Conservation (phyloP, 2,888 invertebrate species). For the Rhagonycha fulva region DNA sequence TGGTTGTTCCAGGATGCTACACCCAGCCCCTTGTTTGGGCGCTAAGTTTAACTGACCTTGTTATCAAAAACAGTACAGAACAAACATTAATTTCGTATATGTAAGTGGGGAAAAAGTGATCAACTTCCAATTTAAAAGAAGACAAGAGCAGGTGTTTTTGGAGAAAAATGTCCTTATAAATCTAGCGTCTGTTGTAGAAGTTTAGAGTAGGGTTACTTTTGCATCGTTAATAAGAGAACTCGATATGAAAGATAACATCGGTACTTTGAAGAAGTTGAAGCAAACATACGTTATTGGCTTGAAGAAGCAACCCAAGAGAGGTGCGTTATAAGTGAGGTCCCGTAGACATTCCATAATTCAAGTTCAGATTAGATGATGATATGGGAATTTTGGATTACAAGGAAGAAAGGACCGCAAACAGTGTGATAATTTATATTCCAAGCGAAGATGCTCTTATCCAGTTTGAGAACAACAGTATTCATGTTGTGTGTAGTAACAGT, state of each 20-base stretch:
- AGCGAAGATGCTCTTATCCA: constrained; percentile 87
- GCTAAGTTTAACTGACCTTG: constrained; percentile 70
- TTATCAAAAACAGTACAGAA: constrained; percentile 59
- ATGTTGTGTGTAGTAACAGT: constrained; percentile 88
- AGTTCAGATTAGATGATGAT: constrained; percentile 76
- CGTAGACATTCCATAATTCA: constrained; percentile 78
- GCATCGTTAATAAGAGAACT: constrained; percentile 78
- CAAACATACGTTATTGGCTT: too few species aligned
- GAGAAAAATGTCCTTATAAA: constrained; percentile 69
- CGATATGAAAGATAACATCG: constrained; percentile 79
- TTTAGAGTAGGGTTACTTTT: constrained; percentile 71
- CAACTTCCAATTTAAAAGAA: constrained; percentile 73
- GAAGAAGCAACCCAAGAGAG: too few species aligned
- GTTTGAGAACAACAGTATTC: constrained; percentile 86
- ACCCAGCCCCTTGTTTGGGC: constrained; percentile 73
- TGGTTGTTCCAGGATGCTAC: constrained; percentile 89
- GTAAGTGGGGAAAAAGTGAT: constrained; percentile 78
- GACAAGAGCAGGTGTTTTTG: constrained; percentile 71
- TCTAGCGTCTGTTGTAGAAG: constrained; percentile 70
- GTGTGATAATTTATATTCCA: constrained; percentile 83
- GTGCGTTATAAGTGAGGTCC: constrained; percentile 77
- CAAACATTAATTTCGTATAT: constrained; percentile 60
- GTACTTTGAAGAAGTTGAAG: constrained; percentile 61
- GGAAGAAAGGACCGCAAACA: constrained; percentile 72
- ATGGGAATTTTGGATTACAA: constrained; percentile 83